These are phyloP conservation scores for Chloroceryle inda DNA, from an alignment of 2,797 vertebrate species.

Conservation along the genomic window DNA sequence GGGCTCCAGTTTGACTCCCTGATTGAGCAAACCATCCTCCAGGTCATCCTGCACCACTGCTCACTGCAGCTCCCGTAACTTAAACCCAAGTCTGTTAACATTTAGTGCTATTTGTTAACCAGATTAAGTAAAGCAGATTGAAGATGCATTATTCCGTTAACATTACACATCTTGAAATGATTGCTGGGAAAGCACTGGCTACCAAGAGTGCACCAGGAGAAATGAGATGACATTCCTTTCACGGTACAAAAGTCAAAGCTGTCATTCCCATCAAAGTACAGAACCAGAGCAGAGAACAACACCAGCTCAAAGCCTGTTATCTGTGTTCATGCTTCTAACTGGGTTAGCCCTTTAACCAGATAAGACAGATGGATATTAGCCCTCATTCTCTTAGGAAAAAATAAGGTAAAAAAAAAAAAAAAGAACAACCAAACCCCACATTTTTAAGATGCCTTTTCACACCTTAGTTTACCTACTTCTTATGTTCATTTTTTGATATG, in stretches of 20 bases:
- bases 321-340: neutral
- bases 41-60: neutral
- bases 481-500: neutral
- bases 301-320: neutral
- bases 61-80: neutral
- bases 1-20: neutral
- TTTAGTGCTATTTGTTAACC: neutral
- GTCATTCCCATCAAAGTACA: neutral
- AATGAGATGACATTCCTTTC: neutral
- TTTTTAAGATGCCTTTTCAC: neutral
- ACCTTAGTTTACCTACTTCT: neutral
- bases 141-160: neutral
- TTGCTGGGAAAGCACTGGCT: neutral
- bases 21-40: neutral
- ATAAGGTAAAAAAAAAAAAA: neutral
- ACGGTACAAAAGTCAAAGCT: neutral
- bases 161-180: neutral
- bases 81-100: neutral
- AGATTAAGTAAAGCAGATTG: neutral
- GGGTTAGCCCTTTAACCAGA: slow-evolving; percentile 12
- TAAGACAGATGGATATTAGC: neutral
- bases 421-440: too few relatives aligned
- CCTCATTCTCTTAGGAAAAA: neutral
- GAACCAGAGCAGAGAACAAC: neutral
- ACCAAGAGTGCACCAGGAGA: neutral